Percentiles rank a stretch among this genome's conserved stretches.
Evolutionary conservation across 2,888 invertebrate species (phyloP).

Genomic region (Philopedon plagiatum): DNA sequence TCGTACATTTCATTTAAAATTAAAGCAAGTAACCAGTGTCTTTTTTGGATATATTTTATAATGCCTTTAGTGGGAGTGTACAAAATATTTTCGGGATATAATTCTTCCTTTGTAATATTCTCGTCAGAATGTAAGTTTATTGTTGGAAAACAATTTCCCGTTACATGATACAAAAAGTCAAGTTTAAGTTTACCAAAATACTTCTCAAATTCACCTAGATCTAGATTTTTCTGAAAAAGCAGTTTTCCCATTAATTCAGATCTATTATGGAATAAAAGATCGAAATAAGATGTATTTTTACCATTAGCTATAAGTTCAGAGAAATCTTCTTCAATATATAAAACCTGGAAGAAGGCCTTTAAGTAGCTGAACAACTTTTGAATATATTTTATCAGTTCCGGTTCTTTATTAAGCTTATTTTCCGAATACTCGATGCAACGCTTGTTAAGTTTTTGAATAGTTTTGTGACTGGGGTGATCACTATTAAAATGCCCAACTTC

Average conservation of each 20-base stretch:
- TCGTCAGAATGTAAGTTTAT: constrained; percentile 70
- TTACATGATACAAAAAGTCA: constrained; percentile 81
- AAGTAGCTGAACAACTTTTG: constrained; percentile 74
- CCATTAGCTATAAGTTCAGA: constrained; percentile 63
- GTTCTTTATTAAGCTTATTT: background rate
- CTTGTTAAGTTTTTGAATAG: constrained; percentile 70
- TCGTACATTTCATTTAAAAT: constrained; percentile 77
- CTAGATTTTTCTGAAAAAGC: constrained; percentile 77
- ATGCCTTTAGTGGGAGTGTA: constrained; percentile 71
- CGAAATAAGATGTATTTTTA: constrained; percentile 69
- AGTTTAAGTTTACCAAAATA: constrained; percentile 80
- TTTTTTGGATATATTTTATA: constrained; percentile 75
- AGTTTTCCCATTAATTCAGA: constrained; percentile 77
- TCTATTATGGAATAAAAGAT: constrained; percentile 71
- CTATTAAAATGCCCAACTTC: constrained; percentile 67
- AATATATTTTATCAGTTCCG: constrained; percentile 65
- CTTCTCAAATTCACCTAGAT: constrained; percentile 78
- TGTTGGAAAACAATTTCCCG: constrained; percentile 81
- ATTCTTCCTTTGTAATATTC: constrained; percentile 71
- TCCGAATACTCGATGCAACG: constrained; percentile 62
- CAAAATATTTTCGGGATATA: constrained; percentile 63
- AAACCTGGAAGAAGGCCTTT: constrained; percentile 72
- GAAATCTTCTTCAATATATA: constrained; percentile 63
- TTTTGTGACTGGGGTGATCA: constrained; percentile 71
- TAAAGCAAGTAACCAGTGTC: constrained; percentile 80